Percentiles rank a stretch among this genome's conserved stretches.
These are phyloP conservation scores for Ochlodes sylvanus DNA, from an alignment of 2,888 invertebrate genomes.

Conservation along the genomic window DNA sequence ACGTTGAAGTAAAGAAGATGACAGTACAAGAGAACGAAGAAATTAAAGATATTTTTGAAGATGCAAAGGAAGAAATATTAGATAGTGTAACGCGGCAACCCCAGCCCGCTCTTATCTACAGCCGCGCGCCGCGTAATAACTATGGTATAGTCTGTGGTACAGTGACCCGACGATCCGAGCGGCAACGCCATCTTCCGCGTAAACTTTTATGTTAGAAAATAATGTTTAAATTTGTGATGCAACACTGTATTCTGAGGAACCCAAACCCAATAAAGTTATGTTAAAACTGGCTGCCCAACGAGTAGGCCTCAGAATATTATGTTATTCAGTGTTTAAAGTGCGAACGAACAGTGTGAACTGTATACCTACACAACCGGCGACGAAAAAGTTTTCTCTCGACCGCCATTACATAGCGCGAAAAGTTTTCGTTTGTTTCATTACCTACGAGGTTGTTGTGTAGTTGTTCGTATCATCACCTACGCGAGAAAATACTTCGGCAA, in stretches of 20 bases:
- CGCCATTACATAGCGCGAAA: background rate
- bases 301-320: background rate
- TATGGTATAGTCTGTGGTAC: background rate
- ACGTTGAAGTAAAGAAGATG: too few species aligned
- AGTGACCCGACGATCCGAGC: background rate
- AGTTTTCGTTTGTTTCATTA: background rate
- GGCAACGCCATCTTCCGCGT: background rate
- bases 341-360: background rate
- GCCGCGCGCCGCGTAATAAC: background rate
- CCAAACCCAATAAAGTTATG: background rate
- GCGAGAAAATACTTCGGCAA: background rate
- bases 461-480: background rate
- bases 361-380: background rate
- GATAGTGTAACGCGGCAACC: background rate
- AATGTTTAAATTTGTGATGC: too few species aligned
- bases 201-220: too few species aligned
- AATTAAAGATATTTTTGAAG: too few species aligned
- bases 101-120: background rate
- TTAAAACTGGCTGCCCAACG: constrained; percentile 5
- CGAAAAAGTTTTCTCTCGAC: background rate
- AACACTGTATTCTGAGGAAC: background rate
- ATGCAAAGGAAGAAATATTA: too few species aligned
- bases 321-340: background rate
- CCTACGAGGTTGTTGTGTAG: background rate
- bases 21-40: too few species aligned